Evolutionary conservation across 2,113 vertebrate genomes (phyloP), one percentile per base, ranked within the genome.

Genomic region (Amphiprion ocellaris): DNA sequence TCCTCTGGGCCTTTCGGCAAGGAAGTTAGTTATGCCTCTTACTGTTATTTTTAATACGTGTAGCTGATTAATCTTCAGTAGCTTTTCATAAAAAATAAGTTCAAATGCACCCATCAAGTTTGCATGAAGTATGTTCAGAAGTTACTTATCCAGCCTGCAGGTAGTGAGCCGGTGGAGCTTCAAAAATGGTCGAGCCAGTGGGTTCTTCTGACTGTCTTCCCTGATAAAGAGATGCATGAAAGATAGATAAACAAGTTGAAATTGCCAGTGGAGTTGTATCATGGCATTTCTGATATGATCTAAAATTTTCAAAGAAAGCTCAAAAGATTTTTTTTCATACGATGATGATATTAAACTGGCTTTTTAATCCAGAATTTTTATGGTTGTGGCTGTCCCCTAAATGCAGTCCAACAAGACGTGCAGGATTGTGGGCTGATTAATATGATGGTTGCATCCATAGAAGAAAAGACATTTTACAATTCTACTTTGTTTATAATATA

Each of bases 41-140:
- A 14, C 30, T 28, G 11, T 30, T 11, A 16, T 47, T 78, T 54
- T 12, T 46, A 2, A 12, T 30, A 19, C 1, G 5, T 49, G 15
- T 8, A 44, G 65, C 4, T 66, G n/a, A 70, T 70, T 70, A 4
- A 50, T 50, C 4, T 44, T 15, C 2, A 15, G 2, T 50, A 7
- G 23, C 37, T 30, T 59, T 63, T 46, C 23, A 52, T 66, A 70
- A 37, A 46, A 24, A 26, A 72, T n/a, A 10, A 3, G 47, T 64
- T 63, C 5, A 53, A 54, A 54, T 56, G 8, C 68, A 24, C 7
- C 16, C 71, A 68, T 28, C 4, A 47, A 53, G 54, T 62, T 44
- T 70, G 63, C 9, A 64, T 65, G 26, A 60, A n/a, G 8, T 12
- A n/a, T 60, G 19, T 39, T 67, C 24, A 55, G 44, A 86, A 47